Evolutionary conservation across 2,888 invertebrate species (phyloP).

Genomic region (Eledona agricola): DNA sequence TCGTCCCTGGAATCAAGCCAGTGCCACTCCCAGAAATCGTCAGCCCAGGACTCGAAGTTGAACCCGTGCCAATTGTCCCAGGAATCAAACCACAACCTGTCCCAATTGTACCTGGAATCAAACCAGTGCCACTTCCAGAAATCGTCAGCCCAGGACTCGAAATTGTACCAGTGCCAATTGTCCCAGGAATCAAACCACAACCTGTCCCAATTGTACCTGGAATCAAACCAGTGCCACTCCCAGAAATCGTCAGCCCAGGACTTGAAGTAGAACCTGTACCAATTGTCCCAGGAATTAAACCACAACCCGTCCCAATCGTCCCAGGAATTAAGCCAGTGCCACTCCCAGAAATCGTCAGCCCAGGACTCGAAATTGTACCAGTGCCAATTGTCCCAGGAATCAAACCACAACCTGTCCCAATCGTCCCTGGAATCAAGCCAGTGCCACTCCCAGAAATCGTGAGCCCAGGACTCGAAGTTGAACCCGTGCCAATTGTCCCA

Average conservation of each 20-base stretch:
- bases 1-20: no score
- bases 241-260: no score
- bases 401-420: not conserved
- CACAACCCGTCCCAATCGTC: no score
- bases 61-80: conserved; percentile 14
- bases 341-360: no score
- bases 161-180: conserved; percentile 10
- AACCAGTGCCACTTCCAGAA: conserved; percentile 4
- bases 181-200: not conserved
- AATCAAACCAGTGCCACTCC: conserved; percentile 3
- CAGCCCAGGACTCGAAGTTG: conserved; percentile 5
- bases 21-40: conserved; percentile 10
- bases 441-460: conserved; percentile 10
- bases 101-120: no score
- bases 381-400: conserved; percentile 8
- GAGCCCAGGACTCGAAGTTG: conserved; percentile 5
- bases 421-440: no score
- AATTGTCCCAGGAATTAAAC: not conserved
- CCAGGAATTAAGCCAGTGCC: conserved; percentile 1
- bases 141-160: no score
- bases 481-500: conserved; percentile 14
- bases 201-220: no score
- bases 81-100: not conserved
- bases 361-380: conserved; percentile 7
- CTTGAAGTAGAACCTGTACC: conserved; percentile 11